Conservation (phyloP, 2,113 vertebrate genomes). For the Erythrolamprus reginae region DNA sequence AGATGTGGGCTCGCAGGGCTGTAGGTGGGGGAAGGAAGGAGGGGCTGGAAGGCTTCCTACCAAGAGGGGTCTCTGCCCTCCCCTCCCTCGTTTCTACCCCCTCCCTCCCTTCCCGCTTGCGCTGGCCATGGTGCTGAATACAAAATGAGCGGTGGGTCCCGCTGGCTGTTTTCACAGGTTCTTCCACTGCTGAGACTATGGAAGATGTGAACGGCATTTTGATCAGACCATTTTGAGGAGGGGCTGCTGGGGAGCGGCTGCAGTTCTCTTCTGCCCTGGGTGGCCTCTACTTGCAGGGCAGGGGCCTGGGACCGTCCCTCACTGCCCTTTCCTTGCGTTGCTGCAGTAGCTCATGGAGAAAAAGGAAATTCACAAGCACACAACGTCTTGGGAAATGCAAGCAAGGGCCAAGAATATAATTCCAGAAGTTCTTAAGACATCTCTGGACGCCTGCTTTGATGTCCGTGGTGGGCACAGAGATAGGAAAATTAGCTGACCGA, state of each 20-base stretch:
- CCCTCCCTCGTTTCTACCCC: not conserved
- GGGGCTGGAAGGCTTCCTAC: not conserved
- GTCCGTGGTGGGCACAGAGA: not conserved
- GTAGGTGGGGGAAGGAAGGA: not conserved
- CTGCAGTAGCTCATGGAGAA: not conserved
- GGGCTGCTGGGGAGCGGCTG: not conserved
- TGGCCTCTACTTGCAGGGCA: not conserved
- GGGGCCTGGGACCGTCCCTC: too few relatives aligned
- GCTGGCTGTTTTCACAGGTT: not conserved
- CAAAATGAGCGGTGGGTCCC: not conserved
- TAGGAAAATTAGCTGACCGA: not conserved
- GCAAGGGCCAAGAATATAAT: not conserved
- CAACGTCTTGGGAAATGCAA: not conserved
- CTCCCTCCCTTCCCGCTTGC: not conserved
- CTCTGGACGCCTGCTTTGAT: not conserved
- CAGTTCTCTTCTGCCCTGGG: not conserved
- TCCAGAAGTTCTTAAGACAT: not conserved
- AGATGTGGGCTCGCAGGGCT: not conserved
- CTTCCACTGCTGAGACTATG: too few relatives aligned
- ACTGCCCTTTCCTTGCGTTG: not conserved
- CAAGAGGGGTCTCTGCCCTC: not conserved
- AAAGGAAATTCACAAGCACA: not conserved
- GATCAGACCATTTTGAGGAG: not conserved
- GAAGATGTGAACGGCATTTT: not conserved
- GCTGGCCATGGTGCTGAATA: constrained; percentile 13